phyloP scores from a whole-genome alignment of 2,113 vertebrate genomes.

The Syngnathus typhle region DNA sequence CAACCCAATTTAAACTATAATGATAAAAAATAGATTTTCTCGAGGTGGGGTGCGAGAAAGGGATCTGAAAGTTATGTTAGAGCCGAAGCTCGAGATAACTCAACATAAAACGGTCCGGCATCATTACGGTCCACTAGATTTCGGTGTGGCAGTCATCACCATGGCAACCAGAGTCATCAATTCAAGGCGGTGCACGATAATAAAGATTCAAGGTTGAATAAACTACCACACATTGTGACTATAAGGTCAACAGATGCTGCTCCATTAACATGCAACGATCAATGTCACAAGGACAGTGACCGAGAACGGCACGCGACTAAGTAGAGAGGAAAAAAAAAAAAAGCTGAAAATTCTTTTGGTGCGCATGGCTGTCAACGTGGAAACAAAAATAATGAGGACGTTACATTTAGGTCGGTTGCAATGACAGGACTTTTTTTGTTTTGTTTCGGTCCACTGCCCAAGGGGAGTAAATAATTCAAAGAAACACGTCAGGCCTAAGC shows the following conservation, averaged over 20 bases:
- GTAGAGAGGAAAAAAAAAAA: neutral
- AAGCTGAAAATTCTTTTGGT: neutral
- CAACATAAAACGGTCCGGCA: neutral
- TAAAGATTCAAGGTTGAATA: neutral
- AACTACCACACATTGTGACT: neutral
- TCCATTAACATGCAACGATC: neutral
- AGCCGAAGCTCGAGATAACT: neutral
- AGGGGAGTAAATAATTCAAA: neutral
- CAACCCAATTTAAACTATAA: too few species aligned
- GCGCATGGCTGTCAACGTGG: neutral
- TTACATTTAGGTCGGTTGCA: conserved; percentile 6
- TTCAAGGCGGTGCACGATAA: neutral
- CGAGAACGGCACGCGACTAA: neutral
- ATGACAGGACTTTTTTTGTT: neutral
- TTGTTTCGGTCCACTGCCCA: neutral
- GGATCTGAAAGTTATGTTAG: too few species aligned
- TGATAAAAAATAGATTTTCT: too few species aligned
- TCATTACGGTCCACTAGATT: neutral
- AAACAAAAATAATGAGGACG: neutral
- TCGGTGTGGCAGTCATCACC: neutral
- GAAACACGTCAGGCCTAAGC: conserved; percentile 6
- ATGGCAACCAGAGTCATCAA: neutral
- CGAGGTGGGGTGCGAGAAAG: too few species aligned
- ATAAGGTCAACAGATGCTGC: neutral
- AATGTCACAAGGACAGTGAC: neutral